phyloP scores from a whole-genome alignment of 2,113 vertebrate genomes.

The Gymnocephalus cernua region DNA sequence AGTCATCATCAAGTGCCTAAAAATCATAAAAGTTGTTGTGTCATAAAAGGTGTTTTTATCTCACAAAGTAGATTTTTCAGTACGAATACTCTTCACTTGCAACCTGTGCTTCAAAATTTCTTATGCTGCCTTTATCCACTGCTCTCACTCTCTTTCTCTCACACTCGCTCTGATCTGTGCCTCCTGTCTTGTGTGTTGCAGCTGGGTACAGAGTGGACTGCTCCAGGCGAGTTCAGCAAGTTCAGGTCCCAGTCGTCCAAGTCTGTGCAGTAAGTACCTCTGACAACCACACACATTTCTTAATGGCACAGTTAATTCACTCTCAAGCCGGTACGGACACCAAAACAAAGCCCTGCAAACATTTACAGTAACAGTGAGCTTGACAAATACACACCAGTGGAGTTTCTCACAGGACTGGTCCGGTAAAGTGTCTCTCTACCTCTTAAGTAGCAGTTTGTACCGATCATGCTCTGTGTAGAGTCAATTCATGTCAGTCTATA shows the following conservation, averaged over 20 bases:
- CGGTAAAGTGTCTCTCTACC: constrained; percentile 5
- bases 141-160: not conserved
- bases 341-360: not conserved
- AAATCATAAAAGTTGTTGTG: not conserved
- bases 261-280: constrained; percentile 91
- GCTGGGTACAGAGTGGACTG: constrained; percentile 97
- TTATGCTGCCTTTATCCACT: constrained; percentile 8
- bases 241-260: constrained; percentile 98
- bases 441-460: constrained; percentile 1
- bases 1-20: not conserved
- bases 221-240: constrained; percentile 97
- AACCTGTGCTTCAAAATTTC: not conserved
- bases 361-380: not conserved
- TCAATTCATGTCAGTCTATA: constrained; percentile 11
- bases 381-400: constrained; percentile 4
- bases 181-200: constrained; percentile 78
- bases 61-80: not conserved
- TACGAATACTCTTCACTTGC: not conserved
- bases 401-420: constrained; percentile 22
- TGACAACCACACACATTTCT: constrained; percentile 37
- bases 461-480: not conserved
- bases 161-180: constrained; percentile 43
- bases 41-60: not conserved
- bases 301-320: constrained; percentile 27
- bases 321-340: constrained; percentile 16